These are phyloP conservation scores for Ammodytes marinus DNA, from an alignment of 2,113 vertebrate species.

Conservation along the genomic window DNA sequence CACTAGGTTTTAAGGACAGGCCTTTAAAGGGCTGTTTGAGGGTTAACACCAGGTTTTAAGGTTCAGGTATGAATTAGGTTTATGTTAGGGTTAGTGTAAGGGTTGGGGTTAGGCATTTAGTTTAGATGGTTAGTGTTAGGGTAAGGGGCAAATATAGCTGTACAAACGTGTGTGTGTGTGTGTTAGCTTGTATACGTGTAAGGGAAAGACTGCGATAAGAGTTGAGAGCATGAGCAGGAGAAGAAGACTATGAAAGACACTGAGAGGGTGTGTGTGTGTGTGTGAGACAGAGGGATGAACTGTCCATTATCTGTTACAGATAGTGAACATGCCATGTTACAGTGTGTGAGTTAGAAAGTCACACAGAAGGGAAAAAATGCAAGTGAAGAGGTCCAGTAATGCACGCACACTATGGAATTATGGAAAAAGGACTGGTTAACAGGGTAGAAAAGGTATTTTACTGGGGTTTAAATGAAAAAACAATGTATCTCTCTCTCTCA, in stretches of 20 bases:
- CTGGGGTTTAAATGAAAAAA: neutral
- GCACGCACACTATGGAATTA: too few relatives aligned
- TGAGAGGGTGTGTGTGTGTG: neutral
- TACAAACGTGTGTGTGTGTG: neutral
- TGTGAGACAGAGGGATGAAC: neutral
- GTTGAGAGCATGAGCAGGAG: neutral
- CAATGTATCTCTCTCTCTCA: neutral
- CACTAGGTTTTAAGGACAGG: too few relatives aligned
- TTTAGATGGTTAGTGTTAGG: too few relatives aligned
- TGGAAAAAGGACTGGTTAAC: neutral
- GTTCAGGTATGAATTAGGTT: too few relatives aligned
- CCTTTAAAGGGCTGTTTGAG: too few relatives aligned
- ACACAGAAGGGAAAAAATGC: neutral
- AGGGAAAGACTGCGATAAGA: conserved; percentile 21
- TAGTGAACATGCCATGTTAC: neutral
- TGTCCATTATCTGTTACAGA: neutral
- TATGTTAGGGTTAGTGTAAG: too few relatives aligned
- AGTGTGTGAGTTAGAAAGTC: neutral
- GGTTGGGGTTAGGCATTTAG: too few relatives aligned
- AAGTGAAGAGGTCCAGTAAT: neutral
- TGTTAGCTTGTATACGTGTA: conserved; percentile 9
- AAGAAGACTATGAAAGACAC: neutral
- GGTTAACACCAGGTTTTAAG: too few relatives aligned
- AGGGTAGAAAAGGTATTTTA: neutral
- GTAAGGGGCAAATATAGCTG: too few relatives aligned